Percentiles rank a stretch among this genome's conserved stretches.
Conservation (phyloP, 2,888 invertebrate species). For the Baronia brevicornis region DNA sequence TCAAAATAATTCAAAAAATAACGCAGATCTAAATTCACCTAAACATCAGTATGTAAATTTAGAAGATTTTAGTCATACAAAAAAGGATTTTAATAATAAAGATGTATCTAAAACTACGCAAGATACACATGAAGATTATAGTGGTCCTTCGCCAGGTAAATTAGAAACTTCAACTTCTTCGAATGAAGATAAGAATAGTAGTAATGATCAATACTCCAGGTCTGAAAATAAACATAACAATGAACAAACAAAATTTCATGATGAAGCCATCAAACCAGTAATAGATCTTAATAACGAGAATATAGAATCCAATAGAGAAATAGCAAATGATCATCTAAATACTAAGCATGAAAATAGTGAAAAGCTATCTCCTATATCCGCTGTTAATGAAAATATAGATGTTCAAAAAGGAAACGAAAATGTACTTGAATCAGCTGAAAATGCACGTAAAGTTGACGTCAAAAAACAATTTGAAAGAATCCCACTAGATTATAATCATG, state of each 20-base stretch:
- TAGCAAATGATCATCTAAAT: conserved; percentile 5
- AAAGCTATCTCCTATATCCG: background rate
- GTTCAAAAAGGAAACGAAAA: background rate
- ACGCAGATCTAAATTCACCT: conserved; percentile 19
- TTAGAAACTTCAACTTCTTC: no score
- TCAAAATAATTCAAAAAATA: no score
- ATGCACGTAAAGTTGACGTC: conserved; percentile 34
- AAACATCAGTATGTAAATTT: conserved; percentile 40
- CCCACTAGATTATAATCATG: conserved; percentile 60
- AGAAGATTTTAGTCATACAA: conserved; percentile 45
- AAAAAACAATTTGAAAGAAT: conserved; percentile 68
- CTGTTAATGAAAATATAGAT: background rate
- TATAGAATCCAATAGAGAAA: conserved; percentile 31
- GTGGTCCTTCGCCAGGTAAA: no score
- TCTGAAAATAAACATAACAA: no score
- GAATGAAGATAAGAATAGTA: conserved; percentile 1
- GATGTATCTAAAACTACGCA: conserved; percentile 33
- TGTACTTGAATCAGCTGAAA: conserved; percentile 1
- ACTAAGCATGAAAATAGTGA: background rate
- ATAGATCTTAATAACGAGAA: conserved; percentile 52
- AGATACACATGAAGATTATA: conserved; percentile 28
- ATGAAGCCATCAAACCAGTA: conserved; percentile 59
- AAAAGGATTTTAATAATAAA: conserved; percentile 36
- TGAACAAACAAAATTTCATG: conserved; percentile 39
- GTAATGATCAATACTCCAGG: no score